Evolutionary conservation across 1,140 invertebrate genomes (phyloP).

Genomic region (Diorhabda sublineata): DNA sequence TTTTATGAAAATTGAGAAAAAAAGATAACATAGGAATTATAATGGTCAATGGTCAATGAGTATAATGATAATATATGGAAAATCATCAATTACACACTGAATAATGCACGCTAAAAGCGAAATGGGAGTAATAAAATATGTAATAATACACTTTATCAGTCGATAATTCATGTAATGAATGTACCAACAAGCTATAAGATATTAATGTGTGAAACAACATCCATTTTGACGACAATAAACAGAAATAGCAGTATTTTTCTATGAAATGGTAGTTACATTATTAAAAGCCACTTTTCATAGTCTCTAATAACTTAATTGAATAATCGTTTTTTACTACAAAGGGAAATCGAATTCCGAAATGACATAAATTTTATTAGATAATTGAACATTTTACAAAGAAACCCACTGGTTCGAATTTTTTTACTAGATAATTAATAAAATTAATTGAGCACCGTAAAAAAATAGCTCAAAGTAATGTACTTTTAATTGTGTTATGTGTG

Average conservation of each 20-base stretch:
- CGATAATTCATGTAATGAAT: background rate
- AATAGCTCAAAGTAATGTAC: background rate
- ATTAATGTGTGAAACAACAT: slow-evolving; percentile 2
- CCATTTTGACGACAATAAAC: background rate
- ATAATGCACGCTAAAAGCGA: no score
- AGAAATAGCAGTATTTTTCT: background rate
- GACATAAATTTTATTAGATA: background rate
- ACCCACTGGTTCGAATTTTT: background rate
- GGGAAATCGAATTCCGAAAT: background rate
- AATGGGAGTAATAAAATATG: no score
- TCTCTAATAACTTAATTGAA: slow-evolving; percentile 3
- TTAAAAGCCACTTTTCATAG: background rate
- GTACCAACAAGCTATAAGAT: background rate
- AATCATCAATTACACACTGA: no score
- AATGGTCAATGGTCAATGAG: no score
- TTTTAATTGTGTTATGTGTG: background rate
- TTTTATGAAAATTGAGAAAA: no score
- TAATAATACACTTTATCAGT: no score
- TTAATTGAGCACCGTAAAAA: background rate
- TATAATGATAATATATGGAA: no score
- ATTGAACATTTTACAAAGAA: background rate
- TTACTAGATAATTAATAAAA: background rate
- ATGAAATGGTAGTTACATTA: background rate
- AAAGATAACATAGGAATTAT: no score
- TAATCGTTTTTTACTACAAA: background rate